These are phyloP conservation scores for Actias luna DNA, from an alignment of 2,888 invertebrate species.

Conservation along the genomic window DNA sequence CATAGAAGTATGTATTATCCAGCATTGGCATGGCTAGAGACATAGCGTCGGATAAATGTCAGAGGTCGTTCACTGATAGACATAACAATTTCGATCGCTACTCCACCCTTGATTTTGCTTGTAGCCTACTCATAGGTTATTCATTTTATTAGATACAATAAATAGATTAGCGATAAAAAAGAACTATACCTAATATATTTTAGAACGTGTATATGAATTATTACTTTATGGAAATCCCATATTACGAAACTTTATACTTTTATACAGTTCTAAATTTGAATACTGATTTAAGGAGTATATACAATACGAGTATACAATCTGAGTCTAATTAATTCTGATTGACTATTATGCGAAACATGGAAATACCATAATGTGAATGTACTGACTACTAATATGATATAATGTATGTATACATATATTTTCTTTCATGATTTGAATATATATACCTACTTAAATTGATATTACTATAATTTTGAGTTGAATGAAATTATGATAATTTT, in stretches of 20 bases:
- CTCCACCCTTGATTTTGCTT: slow-evolving; percentile 13
- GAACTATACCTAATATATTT: neutral
- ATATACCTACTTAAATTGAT: neutral
- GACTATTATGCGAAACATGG: slow-evolving; percentile 13
- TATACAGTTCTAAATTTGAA: neutral
- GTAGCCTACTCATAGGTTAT: neutral
- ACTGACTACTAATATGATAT: slow-evolving; percentile 6
- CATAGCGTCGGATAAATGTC: slow-evolving; percentile 37
- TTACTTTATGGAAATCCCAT: neutral
- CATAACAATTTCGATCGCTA: slow-evolving; percentile 35
- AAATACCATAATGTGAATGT: slow-evolving; percentile 12
- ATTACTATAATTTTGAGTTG: neutral
- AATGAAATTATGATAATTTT: neutral
- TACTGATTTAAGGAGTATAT: neutral
- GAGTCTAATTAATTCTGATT: slow-evolving; percentile 4
- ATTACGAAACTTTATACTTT: neutral
- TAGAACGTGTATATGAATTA: neutral
- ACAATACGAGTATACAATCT: neutral
- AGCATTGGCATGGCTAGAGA: slow-evolving; percentile 27
- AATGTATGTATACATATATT: slow-evolving; percentile 4
- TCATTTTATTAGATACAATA: neutral
- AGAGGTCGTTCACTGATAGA: slow-evolving; percentile 41
- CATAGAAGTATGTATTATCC: slow-evolving; percentile 25
- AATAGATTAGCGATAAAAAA: neutral
- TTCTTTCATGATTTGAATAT: neutral